Base-by-base conservation (phyloP, 2,888 invertebrate genomes). In the Amphiduros pacificus region DNA sequence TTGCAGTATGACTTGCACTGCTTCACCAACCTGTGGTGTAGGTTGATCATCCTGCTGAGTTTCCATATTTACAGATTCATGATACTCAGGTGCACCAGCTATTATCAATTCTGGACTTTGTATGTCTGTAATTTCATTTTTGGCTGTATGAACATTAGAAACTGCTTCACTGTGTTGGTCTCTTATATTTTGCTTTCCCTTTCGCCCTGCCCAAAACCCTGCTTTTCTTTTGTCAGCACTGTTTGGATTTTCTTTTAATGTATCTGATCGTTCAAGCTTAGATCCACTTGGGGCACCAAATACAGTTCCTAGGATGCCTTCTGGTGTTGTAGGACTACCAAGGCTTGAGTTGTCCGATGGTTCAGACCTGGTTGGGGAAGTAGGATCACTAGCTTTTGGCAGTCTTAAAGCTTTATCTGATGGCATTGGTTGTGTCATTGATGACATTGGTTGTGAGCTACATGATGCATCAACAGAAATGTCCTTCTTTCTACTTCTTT, bases 231-330 rank as follows among this genome's bases (percentile, higher is more conserved):
- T 26, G 11, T 48, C 58, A 11, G 40, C 55, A 20, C 48, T 48
- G 28, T 31, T n/a, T n/a, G n/a, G n/a, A n/a, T n/a, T 41, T 48
- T 60, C 52, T 44, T 48, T 54, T 20, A 63, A 48, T 22, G 63
- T 63, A 26, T 63, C 63, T 22, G 31, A 31, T 22, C 63, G 17
- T 9, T 63, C 60, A 1, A 63, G 51, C 22, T 50, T 54, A 2
- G 55, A 48, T 5, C 60, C 63, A 61, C 2, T 14, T 2, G 48
- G 32, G 17, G 44, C 49, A 2, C 61, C 61, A 57, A 63, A 57
- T 1, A 61, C 55, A 28, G 61, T 61, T 24, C 50, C 44, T 36
- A 32, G 56, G 32, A 61, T 44, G 20, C 61, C 61, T 9, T 58
- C 58, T 5, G 27, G 27, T 5, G 55, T 40, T 29, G 40, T 36